These are phyloP conservation scores for Bubo bubo DNA, from an alignment of 2,113 vertebrate species.

Conservation along the genomic window DNA sequence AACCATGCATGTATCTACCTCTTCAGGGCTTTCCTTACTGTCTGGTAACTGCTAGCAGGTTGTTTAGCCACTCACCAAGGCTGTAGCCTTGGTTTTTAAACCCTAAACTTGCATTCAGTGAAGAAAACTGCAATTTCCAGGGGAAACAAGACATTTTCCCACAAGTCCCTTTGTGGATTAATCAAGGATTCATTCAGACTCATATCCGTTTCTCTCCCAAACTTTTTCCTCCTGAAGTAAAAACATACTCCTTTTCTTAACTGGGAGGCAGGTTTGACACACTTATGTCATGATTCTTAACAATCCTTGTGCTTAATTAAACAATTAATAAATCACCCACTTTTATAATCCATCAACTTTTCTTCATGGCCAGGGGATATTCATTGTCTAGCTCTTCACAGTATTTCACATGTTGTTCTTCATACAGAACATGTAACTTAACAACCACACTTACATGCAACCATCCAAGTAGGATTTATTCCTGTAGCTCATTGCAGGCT, in stretches of 20 bases:
- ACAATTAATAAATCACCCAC: neutral
- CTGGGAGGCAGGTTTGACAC: neutral
- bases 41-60: neutral
- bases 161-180: accelerated
- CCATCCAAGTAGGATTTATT: neutral
- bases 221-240: neutral
- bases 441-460: neutral
- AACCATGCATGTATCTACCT: neutral
- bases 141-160: neutral
- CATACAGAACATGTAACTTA: neutral
- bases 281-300: neutral
- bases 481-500: neutral
- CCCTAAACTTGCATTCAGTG: neutral
- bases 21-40: neutral
- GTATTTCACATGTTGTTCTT: neutral
- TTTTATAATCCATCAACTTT: neutral
- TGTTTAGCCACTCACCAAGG: neutral
- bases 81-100: neutral
- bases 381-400: neutral
- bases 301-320: neutral
- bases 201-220: neutral
- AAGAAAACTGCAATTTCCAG: neutral
- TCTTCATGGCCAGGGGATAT: neutral
- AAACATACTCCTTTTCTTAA: neutral
- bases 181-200: neutral